Base-by-base conservation (phyloP, 2,888 invertebrate genomes). In the Archips crataeganus region DNA sequence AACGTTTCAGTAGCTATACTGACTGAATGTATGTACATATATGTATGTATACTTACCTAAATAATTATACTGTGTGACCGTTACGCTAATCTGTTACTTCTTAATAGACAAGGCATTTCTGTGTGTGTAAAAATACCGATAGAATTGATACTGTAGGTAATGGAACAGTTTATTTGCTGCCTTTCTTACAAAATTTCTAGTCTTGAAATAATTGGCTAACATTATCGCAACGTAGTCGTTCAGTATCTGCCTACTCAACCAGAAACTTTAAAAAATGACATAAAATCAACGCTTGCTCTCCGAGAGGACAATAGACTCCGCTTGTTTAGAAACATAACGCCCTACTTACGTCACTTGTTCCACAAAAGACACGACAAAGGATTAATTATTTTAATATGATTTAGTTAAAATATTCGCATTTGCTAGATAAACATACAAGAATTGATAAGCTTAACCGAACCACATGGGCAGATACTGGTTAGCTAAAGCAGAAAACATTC, bases 281-380 rank as follows among this genome's bases (percentile, higher is more conserved):
- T 15, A 78, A 76, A 81, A 77, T 65, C 70, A 78, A 77, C 78
- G 78, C 85, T 82, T 83, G 79, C 77, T 80, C 84, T 82, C 77
- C 79, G 77, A 67, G 45, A 80, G 82, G 80, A 87, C 86, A 88
- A 87, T 82, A 84, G 84, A 80, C 79, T 76, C 78, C 77, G 75
- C 75, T 81, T 87, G 87, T 89, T 89, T 84, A 79, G 82, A 82
- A 87, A 88, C 83, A 84, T 78, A 78, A 79, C 76, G 76, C 82
- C 79, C 49, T 60, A 79, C 82, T 85, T 83, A 82, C 83, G 82
- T 85, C 85, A 86, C 79, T 79, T 80, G 78, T 79, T 81, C 78
- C 80, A 79, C 83, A 83, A 84, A 78, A 84, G 77, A 74, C 9
- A 15, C 4, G 13, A 51, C 11, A 15, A 51, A 15, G 23, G 2